phyloP scores from a whole-genome alignment of 2,797 vertebrate species.

The Sebastes steindachneri region DNA sequence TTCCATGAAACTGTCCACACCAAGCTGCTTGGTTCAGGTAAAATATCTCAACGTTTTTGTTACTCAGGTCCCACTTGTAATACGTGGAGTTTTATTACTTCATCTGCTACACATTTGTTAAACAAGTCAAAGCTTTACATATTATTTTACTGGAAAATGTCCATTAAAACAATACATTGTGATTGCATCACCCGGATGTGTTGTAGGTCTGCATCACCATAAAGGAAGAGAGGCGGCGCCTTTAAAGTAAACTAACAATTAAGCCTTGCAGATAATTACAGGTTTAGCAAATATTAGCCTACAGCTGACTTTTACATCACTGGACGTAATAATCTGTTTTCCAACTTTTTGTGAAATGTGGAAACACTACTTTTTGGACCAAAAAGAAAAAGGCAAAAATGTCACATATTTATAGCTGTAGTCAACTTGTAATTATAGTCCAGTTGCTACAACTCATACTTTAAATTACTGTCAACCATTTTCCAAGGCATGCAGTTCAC shows the following conservation, averaged over 20 bases:
- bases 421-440: background rate
- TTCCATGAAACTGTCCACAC: constrained; percentile 99
- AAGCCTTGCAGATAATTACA: constrained; percentile 8
- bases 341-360: constrained; percentile 26
- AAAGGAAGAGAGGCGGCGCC: rapidly evolving
- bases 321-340: background rate
- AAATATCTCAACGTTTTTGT: background rate
- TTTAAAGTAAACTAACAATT: constrained; percentile 4
- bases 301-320: background rate
- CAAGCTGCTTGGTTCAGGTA: constrained; percentile 91
- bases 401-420: background rate
- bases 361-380: background rate
- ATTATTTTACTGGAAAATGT: background rate
- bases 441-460: background rate
- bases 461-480: background rate
- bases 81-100: background rate
- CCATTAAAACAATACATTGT: background rate
- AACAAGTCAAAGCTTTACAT: background rate
- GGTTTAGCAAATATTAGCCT: constrained; percentile 26
- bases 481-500: background rate
- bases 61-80: background rate
- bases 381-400: background rate
- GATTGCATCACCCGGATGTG: background rate
- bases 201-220: background rate
- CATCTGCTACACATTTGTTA: background rate